phyloP scores from a whole-genome alignment of 2,888 invertebrate genomes.

The Archips xylosteana region DNA sequence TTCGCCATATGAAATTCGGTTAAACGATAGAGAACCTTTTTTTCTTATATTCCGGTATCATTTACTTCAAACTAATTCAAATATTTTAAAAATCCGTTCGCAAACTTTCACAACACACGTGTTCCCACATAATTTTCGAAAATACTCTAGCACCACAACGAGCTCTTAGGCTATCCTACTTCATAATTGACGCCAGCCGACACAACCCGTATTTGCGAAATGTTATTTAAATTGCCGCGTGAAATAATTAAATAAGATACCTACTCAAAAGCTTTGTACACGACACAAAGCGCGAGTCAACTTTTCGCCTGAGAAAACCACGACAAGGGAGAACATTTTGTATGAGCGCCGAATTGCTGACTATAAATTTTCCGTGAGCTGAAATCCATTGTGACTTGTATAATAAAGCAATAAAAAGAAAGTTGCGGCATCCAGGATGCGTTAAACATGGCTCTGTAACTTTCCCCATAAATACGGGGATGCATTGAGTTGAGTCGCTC shows the following conservation, averaged over 20 bases:
- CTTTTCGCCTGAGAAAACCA: conserved; percentile 30
- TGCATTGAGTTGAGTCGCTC: conserved; percentile 39
- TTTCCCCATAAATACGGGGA: conserved; percentile 41
- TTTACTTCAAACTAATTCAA: too few species aligned
- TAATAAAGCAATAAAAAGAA: conserved; percentile 55
- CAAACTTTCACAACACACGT: neutral
- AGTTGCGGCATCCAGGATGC: conserved; percentile 50
- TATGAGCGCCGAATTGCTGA: conserved; percentile 39
- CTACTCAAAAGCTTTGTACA: conserved; percentile 26
- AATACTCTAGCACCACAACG: neutral
- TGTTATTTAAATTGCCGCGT: conserved; percentile 14
- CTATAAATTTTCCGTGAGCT: conserved; percentile 47
- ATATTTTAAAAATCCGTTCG: too few species aligned
- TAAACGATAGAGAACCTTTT: too few species aligned
- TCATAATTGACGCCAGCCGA: conserved; percentile 4
- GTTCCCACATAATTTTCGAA: neutral
- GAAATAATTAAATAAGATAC: conserved; percentile 34
- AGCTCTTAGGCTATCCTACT: neutral
- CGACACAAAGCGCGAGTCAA: conserved; percentile 28
- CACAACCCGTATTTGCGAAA: conserved; percentile 16
- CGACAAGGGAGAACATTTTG: conserved; percentile 33
- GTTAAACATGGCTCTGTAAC: conserved; percentile 44
- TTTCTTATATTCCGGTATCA: too few species aligned
- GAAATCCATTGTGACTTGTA: conserved; percentile 48
- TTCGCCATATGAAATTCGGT: too few species aligned